Base-by-base conservation (phyloP, 1,140 invertebrate genomes). In the Drosophila orosa region DNA sequence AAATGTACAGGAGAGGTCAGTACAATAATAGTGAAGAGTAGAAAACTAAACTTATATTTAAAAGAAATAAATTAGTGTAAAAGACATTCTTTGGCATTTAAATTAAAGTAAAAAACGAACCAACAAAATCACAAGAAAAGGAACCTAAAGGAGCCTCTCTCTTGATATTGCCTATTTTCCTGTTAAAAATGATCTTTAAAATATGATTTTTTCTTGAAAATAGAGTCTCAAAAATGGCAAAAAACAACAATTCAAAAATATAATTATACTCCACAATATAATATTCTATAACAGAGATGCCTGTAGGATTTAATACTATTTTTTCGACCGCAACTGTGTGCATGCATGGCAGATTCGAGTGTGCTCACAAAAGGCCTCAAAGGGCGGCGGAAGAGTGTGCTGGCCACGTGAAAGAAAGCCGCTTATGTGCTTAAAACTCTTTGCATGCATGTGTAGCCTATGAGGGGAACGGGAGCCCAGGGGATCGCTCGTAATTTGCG, bases 401-500 rank as follows among this genome's bases (percentile, higher is more conserved):
- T 50, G 56, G 55, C 33, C 73, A 76, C 75, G 48, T 52, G 66
- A 77, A 69, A 69, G 56, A 78, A 78, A 78, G 74, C 74, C 56
- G 74, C 74, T 78, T 78, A 78, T 77, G 74, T 69, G 74, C 74
- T 77, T 69, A 58, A 60, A 58, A 77, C 62, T 77, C 55, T 68
- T 60, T 77, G 62, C 72, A 66, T 77, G 73, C 55, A 76, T 40
- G 15, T 54, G 50, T 17, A 54, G 37, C 42, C 33, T 45, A 42
- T 72, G 61, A 44, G 22, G 37, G 40, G 65, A 27, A 24, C 19
- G 31, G 50, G 13, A 22, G 63, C 31, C 31, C 48, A 13, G 58
- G 63, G 56, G 54, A 52, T 60, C 39, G 39, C 47, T 59, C 61
- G 72, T 69, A 76, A 76, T 61, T 76, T 52, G 37, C 50, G 48